Evolutionary conservation across 2,888 invertebrate genomes (phyloP).

Genomic region (Metacarcinus magister): DNA sequence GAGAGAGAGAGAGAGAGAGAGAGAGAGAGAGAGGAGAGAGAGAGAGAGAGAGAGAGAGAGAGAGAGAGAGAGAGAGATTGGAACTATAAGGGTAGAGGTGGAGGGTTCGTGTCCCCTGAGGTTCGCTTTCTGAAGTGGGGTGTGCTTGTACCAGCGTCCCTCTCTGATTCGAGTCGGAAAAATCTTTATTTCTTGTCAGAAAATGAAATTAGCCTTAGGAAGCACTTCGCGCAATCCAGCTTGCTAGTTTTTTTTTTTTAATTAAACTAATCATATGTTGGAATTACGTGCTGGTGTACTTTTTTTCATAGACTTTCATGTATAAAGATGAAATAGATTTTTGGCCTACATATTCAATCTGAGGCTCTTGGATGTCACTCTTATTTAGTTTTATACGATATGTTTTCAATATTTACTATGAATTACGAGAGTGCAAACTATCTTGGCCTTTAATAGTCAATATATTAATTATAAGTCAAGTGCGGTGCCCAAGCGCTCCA

Average conservation of each 20-base stretch:
- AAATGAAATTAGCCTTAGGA: neutral
- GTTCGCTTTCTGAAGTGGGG: neutral
- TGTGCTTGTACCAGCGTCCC: neutral
- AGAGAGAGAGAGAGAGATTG: constrained; percentile 19
- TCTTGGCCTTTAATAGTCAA: too few species aligned
- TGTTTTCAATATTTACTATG: too few species aligned
- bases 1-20: constrained; percentile 26
- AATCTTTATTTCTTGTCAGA: neutral
- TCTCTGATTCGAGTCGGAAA: neutral
- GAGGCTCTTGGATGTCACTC: too few species aligned
- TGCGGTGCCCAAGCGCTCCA: too few species aligned
- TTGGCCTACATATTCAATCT: too few species aligned
- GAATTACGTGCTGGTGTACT: too few species aligned
- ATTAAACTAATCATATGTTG: neutral
- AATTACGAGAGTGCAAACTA: too few species aligned
- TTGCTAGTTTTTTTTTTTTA: neutral
- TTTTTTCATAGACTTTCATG: neutral
- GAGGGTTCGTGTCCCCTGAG: neutral
- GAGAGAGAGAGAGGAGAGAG: constrained; percentile 26
- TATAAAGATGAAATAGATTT: too few species aligned
- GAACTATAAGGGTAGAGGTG: neutral
- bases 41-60: constrained; percentile 26
- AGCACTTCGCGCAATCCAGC: neutral
- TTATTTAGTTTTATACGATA: too few species aligned
- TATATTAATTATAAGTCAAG: too few species aligned